phyloP scores from a whole-genome alignment of 2,113 vertebrate species.

The Etheostoma cragini region DNA sequence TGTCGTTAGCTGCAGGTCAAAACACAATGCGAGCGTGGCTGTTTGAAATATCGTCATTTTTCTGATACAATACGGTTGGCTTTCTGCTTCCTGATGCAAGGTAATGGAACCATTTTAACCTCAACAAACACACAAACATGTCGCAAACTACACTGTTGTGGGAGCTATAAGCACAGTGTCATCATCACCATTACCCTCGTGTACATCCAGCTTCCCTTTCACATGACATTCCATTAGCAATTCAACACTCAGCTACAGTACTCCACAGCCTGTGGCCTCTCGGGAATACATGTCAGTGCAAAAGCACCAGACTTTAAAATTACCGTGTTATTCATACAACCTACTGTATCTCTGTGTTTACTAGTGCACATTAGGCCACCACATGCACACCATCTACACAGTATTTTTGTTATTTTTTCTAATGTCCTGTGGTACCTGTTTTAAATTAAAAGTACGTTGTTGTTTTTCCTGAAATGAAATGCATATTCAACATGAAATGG shows the following conservation, averaged over 20 bases:
- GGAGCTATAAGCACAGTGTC: conserved; percentile 48
- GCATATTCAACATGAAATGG: neutral
- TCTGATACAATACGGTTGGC: conserved; percentile 8
- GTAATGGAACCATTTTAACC: conserved; percentile 45
- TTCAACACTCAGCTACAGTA: conserved; percentile 35
- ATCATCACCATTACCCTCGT: conserved; percentile 62
- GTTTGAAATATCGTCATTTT: conserved; percentile 23
- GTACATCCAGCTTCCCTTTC: conserved; percentile 41
- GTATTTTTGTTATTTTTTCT: neutral
- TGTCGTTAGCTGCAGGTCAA: conserved; percentile 24
- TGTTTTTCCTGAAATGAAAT: neutral
- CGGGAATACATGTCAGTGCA: conserved; percentile 51
- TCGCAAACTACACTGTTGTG: conserved; percentile 39
- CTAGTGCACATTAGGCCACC: neutral
- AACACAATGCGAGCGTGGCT: neutral
- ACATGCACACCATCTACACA: neutral
- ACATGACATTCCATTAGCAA: conserved; percentile 63
- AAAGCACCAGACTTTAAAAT: conserved; percentile 25
- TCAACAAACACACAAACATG: conserved; percentile 41
- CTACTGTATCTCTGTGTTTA: conserved; percentile 14
- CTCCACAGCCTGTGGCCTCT: conserved; percentile 34
- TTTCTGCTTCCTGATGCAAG: conserved; percentile 32
- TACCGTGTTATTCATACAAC: conserved; percentile 36
- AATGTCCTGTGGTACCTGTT: neutral
- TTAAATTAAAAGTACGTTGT: neutral